phyloP scores from a whole-genome alignment of 2,113 vertebrate genomes.

The Penelope pileata region DNA sequence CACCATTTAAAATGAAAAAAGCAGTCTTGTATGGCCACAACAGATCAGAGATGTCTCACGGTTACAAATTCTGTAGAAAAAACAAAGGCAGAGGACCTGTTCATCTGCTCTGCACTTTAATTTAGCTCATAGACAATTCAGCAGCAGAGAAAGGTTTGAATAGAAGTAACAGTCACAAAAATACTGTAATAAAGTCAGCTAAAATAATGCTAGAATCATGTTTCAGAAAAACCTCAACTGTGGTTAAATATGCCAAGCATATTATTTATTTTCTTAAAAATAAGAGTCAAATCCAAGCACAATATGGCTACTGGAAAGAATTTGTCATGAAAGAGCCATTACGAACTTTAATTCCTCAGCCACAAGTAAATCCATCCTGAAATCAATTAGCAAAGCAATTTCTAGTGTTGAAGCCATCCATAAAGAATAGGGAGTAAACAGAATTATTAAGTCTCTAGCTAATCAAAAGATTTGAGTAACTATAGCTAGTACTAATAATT shows the following conservation, averaged over 20 bases:
- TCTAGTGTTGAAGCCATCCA: not conserved
- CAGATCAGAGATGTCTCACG: not conserved
- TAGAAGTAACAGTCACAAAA: not conserved
- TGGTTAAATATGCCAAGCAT: not conserved
- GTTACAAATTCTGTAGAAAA: not conserved
- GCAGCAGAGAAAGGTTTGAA: not conserved
- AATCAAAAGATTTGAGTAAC: slow-evolving; percentile 42
- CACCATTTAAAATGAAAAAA: not conserved
- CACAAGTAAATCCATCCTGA: slow-evolving; percentile 36
- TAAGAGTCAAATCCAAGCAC: not conserved
- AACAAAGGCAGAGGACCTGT: not conserved
- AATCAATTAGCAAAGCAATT: slow-evolving; percentile 62
- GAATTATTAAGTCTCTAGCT: slow-evolving; percentile 24
- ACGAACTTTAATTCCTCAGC: slow-evolving; percentile 8
- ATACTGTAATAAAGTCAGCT: not conserved
- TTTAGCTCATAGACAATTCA: not conserved
- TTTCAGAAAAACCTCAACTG: not conserved
- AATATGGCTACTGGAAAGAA: not conserved
- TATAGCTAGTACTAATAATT: slow-evolving; percentile 6
- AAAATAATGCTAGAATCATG: not conserved
- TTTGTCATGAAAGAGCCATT: not conserved
- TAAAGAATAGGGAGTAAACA: slow-evolving; percentile 33
- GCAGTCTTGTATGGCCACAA: fast-evolving
- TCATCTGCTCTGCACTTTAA: not conserved
- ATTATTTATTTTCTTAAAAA: not conserved